phyloP scores from a whole-genome alignment of 2,113 vertebrate species.

The Atractosteus spatula region DNA sequence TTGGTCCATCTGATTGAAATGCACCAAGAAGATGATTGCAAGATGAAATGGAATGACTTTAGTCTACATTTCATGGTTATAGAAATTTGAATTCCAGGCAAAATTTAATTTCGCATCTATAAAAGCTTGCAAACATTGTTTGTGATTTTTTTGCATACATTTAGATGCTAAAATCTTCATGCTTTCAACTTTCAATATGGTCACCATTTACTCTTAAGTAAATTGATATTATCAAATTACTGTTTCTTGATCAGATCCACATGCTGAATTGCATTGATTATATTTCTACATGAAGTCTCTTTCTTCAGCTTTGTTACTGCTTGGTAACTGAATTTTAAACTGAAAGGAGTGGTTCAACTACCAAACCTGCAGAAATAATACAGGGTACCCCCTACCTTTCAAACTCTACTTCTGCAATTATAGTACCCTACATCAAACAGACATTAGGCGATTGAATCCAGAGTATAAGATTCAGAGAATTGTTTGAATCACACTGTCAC shows the following conservation, averaged over 20 bases:
- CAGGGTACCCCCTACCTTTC: not conserved
- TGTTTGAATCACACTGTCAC: slow-evolving; percentile 42
- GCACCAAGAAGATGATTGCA: not conserved
- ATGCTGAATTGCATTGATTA: slow-evolving; percentile 42
- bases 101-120: no score
- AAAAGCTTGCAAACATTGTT: not conserved
- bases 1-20: not conserved
- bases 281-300: slow-evolving; percentile 34
- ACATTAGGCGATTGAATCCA: slow-evolving; percentile 46
- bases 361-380: not conserved
- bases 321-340: slow-evolving; percentile 14
- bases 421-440: slow-evolving; percentile 28
- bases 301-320: slow-evolving; percentile 26
- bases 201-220: slow-evolving; percentile 38
- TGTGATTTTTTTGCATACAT: slow-evolving; percentile 20
- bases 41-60: not conserved
- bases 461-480: slow-evolving; percentile 57
- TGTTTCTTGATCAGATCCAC: slow-evolving; percentile 41
- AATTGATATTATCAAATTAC: slow-evolving; percentile 44
- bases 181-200: slow-evolving; percentile 26
- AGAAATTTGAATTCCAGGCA: no score
- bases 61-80: no score
- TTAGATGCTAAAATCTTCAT: slow-evolving; percentile 20
- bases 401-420: not conserved
- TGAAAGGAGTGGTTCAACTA: slow-evolving; percentile 3